Percentiles rank a stretch among this genome's conserved stretches.
These are phyloP conservation scores for Lethocerus indicus DNA, from an alignment of 1,140 invertebrate genomes.

Conservation along the genomic window DNA sequence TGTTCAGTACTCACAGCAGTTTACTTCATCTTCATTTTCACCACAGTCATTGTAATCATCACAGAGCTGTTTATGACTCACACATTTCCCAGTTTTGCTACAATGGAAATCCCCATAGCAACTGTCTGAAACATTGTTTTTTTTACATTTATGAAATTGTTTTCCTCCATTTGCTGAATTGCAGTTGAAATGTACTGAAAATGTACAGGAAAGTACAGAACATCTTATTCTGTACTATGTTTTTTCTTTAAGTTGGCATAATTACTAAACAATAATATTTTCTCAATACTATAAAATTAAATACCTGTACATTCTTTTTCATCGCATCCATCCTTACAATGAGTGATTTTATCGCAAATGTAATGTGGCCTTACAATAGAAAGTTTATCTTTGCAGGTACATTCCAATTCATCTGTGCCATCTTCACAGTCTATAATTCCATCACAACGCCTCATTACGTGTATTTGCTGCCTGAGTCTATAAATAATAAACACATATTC, in stretches of 20 bases:
- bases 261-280: not conserved
- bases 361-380: constrained; percentile 24
- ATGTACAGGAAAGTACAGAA: too few relatives aligned
- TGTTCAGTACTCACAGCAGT: constrained; percentile 39
- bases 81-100: constrained; percentile 36
- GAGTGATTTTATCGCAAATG: constrained; percentile 60
- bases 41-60: constrained; percentile 53
- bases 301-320: constrained; percentile 43
- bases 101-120: constrained; percentile 35
- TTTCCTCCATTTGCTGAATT: too few relatives aligned
- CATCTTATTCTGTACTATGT: too few relatives aligned
- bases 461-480: constrained; percentile 29
- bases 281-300: not conserved
- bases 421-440: constrained; percentile 59
- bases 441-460: constrained; percentile 42
- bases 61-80: constrained; percentile 41
- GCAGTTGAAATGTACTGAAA: too few relatives aligned
- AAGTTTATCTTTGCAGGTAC: constrained; percentile 53
- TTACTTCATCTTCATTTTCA: constrained; percentile 52
- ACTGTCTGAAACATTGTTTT: constrained; percentile 17
- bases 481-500: not conserved
- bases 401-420: constrained; percentile 56
- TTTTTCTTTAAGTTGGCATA: too few relatives aligned
- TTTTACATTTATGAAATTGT: constrained; percentile 13
- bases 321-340: constrained; percentile 58